Percentiles rank a stretch among this genome's conserved stretches.
phyloP scores from a whole-genome alignment of 2,888 invertebrate genomes.

The Brachylomia viminalis region DNA sequence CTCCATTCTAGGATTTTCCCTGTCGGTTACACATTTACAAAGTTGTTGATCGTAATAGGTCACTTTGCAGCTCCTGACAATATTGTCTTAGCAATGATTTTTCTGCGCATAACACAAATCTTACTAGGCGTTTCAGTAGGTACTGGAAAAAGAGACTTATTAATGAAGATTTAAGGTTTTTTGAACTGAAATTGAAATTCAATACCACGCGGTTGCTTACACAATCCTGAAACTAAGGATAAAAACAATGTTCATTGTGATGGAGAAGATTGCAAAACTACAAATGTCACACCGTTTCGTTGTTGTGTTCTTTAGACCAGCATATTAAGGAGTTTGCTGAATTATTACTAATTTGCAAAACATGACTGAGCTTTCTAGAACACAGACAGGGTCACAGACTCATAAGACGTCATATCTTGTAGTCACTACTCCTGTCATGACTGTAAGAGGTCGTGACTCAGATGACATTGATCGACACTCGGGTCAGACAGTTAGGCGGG shows the following conservation, averaged over 20 bases:
- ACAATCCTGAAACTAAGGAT: background rate
- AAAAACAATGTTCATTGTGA: background rate
- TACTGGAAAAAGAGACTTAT: background rate
- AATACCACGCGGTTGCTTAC: background rate
- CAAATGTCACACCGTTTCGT: background rate
- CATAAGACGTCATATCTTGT: background rate
- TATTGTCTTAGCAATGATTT: conserved; percentile 24
- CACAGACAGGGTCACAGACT: background rate
- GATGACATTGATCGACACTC: background rate
- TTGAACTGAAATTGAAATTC: background rate
- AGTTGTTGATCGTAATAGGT: background rate
- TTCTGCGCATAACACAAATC: background rate
- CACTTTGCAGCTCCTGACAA: conserved; percentile 17
- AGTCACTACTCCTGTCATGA: conserved; percentile 15
- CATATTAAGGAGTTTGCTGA: background rate
- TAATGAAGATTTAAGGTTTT: background rate
- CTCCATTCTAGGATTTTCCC: background rate
- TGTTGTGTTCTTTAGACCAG: background rate
- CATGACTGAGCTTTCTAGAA: conserved; percentile 13
- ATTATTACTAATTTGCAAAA: conserved; percentile 12
- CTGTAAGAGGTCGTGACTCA: conserved; percentile 15
- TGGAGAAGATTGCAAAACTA: background rate
- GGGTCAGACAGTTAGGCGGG: conserved; percentile 7
- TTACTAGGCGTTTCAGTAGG: background rate
- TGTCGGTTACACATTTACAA: background rate